Base-by-base conservation (phyloP, 2,888 invertebrate species). In the Muscina levida region DNA sequence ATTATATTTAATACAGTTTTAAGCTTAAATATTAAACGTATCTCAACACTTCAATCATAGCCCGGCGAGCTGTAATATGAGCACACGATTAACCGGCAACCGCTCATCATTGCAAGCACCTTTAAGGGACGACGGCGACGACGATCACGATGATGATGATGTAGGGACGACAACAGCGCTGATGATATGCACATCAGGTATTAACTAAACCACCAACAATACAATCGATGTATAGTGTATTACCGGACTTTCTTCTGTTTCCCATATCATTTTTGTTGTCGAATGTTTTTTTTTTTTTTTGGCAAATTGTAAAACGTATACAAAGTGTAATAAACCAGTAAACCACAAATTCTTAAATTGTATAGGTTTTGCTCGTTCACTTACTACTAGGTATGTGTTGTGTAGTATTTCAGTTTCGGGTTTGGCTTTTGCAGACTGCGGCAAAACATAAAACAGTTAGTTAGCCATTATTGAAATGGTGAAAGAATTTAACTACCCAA, bases 1-100 rank as follows among this genome's bases (percentile, higher is more conserved):
- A 81, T 81, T 77, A 81, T 77, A 77, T 56, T 77, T 77, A 74
- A 77, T 75, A 72, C 74, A 75, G 15, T 72, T 31, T 65, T 75
- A 75, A 77, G 77, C 77, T 75, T 75, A 75, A 77, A 81, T 77
- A 81, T 62, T 72, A 75, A 77, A 77, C 72, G 77, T 62, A 62
- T 62, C 62, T 81, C 77, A 81, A 77, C 81, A 77, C 74, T 72
- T 37, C 74, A 74, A 81, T 81, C 81, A 72, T 59, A 66, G 15
- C 53, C 59, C 31, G 66, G 51, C 57, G 31, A 68, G 46, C 66
- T 3, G 62, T 13, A 4, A 17, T 70, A 19, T 62, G 62, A 48
- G 26, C 70, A 66, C 70, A 70, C 42, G 70, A 73, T 66, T 80
- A 72, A 73, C 77, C 74, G 74, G 77, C 73, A 80, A 19, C 48